These are phyloP conservation scores for Crocallis elinguaria DNA, from an alignment of 2,888 invertebrate genomes.

Conservation along the genomic window DNA sequence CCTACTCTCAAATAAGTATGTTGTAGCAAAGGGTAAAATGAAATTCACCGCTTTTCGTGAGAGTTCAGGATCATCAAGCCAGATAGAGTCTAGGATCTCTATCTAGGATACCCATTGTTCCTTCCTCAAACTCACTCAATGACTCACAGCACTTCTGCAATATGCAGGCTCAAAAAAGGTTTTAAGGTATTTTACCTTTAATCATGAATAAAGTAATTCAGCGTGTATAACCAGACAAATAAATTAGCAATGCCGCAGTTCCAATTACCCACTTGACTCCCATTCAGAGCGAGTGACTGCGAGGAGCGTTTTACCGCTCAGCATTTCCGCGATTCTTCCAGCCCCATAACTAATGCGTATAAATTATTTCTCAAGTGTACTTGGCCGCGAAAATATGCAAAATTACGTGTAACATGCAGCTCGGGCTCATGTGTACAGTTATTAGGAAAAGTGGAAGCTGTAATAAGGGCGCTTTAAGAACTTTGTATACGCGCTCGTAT, in stretches of 20 bases:
- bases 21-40: too few species aligned
- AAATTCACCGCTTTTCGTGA: too few species aligned
- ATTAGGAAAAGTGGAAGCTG: constrained; percentile 67
- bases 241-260: constrained; percentile 30
- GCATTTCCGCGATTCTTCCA: constrained; percentile 54
- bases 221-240: constrained; percentile 18
- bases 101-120: too few species aligned
- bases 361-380: constrained; percentile 64
- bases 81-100: too few species aligned
- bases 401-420: constrained; percentile 62
- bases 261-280: constrained; percentile 39
- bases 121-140: too few species aligned
- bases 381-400: constrained; percentile 67
- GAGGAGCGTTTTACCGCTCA: constrained; percentile 42
- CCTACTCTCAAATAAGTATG: too few species aligned
- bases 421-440: constrained; percentile 57
- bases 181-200: too few species aligned
- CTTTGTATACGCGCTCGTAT: background rate
- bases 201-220: too few species aligned
- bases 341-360: constrained; percentile 67
- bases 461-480: constrained; percentile 52
- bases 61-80: too few species aligned
- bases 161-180: too few species aligned
- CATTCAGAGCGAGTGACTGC: constrained; percentile 33
- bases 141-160: too few species aligned